Evolutionary conservation across 2,888 invertebrate genomes (phyloP).

Genomic region (Drosophila infuscata): DNA sequence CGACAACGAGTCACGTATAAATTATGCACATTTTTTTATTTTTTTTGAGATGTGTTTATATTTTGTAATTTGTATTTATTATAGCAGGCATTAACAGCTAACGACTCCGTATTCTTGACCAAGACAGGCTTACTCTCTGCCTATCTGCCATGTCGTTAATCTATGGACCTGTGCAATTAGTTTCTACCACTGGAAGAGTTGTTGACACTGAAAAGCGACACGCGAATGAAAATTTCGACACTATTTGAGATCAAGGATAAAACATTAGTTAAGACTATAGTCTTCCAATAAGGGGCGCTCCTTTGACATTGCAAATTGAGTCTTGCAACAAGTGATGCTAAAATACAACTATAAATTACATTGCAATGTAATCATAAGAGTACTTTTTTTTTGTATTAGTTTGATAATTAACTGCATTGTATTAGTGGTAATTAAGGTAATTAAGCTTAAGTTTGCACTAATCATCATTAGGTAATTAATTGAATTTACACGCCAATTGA

Average conservation of each 20-base stretch:
- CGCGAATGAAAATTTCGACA: constrained; percentile 9
- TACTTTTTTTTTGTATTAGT: constrained; percentile 33
- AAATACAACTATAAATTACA: constrained; percentile 35
- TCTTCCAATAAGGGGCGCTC: not conserved
- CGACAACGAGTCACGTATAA: constrained; percentile 49
- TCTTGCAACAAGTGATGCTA: constrained; percentile 31
- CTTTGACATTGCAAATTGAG: constrained; percentile 36
- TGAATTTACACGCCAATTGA: constrained; percentile 10
- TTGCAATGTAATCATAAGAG: not conserved
- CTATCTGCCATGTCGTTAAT: constrained; percentile 34
- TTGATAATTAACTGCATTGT: not conserved
- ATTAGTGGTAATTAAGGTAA: constrained; percentile 39
- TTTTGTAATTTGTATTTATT: constrained; percentile 44
- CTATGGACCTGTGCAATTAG: constrained; percentile 50
- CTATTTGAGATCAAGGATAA: constrained; percentile 69
- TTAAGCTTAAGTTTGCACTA: constrained; percentile 55
- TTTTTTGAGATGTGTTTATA: constrained; percentile 25
- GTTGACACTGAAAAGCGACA: constrained; percentile 54
- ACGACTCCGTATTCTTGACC: constrained; percentile 54
- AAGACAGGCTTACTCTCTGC: constrained; percentile 32
- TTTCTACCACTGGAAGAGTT: constrained; percentile 44
- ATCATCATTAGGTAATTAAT: constrained; percentile 50
- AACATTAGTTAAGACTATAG: not conserved
- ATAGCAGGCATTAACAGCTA: constrained; percentile 2
- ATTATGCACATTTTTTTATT: constrained; percentile 60